These are phyloP conservation scores for Cliona cf. orientalis DNA, from an alignment of 37 sponge, comb jelly and placozoan species.

Conservation along the genomic window DNA sequence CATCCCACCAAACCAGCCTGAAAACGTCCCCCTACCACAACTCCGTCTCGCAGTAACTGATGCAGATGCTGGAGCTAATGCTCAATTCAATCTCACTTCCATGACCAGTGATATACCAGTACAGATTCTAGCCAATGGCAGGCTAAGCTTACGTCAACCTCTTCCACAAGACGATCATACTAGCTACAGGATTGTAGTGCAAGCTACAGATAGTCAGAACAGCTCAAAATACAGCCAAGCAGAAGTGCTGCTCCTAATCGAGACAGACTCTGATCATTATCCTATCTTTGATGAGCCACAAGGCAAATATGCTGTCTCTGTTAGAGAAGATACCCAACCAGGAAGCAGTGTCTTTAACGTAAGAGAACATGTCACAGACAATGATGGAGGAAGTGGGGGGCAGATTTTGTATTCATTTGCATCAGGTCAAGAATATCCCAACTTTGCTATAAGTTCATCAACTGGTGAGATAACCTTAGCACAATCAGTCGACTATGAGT, in stretches of 20 bases:
- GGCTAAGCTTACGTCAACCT: constrained; percentile 5
- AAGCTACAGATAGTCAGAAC: constrained; percentile 9
- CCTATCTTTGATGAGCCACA: constrained; percentile 33
- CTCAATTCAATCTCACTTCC: constrained; percentile 15
- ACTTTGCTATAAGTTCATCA: constrained; percentile 36
- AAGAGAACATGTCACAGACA: constrained; percentile 38
- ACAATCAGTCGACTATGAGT: constrained; percentile 58
- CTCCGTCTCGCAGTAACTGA: constrained; percentile 42
- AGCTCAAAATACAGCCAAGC: constrained; percentile 10
- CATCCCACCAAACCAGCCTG: constrained; percentile 3
- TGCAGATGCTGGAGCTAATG: constrained; percentile 55
- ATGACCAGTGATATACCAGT: background rate
- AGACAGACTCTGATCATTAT: constrained; percentile 39
- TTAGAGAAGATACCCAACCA: constrained; percentile 10
- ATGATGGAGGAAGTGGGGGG: constrained; percentile 57
- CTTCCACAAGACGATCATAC: background rate
- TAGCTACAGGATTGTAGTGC: constrained; percentile 27
- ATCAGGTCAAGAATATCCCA: background rate
- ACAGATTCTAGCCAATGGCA: constrained; percentile 25
- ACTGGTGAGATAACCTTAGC: constrained; percentile 45
- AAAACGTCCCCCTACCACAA: background rate
- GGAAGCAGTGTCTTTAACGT: constrained; percentile 13
- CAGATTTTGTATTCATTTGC: constrained; percentile 39
- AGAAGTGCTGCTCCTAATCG: constrained; percentile 36
- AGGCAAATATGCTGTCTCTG: background rate